phyloP scores from a whole-genome alignment of 2,888 invertebrate genomes.

The Sinodicranocentrus sp. region DNA sequence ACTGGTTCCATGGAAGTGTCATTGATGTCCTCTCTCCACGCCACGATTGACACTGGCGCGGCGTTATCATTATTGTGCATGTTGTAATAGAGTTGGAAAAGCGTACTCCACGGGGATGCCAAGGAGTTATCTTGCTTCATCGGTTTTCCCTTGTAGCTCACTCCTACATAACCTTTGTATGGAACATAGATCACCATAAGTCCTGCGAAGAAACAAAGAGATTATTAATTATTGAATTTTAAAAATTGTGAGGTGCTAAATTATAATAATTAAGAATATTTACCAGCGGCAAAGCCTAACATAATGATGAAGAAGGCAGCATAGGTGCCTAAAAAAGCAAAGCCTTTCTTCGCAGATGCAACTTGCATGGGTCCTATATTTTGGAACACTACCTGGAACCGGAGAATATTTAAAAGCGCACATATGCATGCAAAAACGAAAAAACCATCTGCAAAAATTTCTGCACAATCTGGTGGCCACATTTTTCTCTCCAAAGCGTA shows the following conservation, averaged over 20 bases:
- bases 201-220: conserved; percentile 18
- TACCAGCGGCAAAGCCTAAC: conserved; percentile 82
- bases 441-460: conserved; percentile 84
- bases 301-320: conserved; percentile 82
- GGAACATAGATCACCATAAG: conserved; percentile 43
- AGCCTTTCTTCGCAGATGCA: conserved; percentile 83
- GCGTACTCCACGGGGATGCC: neutral
- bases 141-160: neutral
- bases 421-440: conserved; percentile 84
- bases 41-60: neutral
- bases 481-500: conserved; percentile 82
- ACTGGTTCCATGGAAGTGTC: neutral
- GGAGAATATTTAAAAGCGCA: conserved; percentile 83
- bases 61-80: no score
- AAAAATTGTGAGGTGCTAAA: neutral
- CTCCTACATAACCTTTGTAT: conserved; percentile 20
- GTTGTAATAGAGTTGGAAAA: neutral
- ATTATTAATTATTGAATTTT: neutral
- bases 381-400: conserved; percentile 83
- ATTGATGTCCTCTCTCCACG: neutral
- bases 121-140: conserved; percentile 21
- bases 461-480: conserved; percentile 84
- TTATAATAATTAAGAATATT: conserved; percentile 47
- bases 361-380: conserved; percentile 83
- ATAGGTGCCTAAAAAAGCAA: conserved; percentile 82